Percentiles rank a stretch among this genome's conserved stretches.
phyloP scores from a whole-genome alignment of 2,888 invertebrate genomes.

The Perithous albicinctus region DNA sequence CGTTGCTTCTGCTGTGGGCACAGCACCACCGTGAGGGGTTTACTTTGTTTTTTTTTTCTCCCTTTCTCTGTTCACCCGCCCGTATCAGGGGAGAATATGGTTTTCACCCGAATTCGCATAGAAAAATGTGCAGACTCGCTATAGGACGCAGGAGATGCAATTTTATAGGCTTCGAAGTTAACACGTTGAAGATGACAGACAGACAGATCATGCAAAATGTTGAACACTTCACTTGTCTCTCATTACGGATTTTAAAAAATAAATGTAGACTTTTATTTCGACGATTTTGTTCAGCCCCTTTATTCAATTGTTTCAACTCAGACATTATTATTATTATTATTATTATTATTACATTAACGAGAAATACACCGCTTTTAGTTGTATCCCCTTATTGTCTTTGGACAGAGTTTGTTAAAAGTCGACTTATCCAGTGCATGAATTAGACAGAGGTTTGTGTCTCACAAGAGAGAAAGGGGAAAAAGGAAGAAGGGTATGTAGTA shows the following conservation, averaged over 20 bases:
- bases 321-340: constrained; percentile 39
- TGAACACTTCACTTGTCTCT: constrained; percentile 17
- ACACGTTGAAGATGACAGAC: constrained; percentile 15
- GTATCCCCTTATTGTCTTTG: constrained; percentile 18
- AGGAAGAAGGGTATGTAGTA: background rate
- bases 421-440: constrained; percentile 56
- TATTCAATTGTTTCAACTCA: constrained; percentile 10
- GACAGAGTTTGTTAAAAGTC: constrained; percentile 59
- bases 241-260: constrained; percentile 35
- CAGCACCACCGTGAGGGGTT: constrained; percentile 59
- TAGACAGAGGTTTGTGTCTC: constrained; percentile 27
- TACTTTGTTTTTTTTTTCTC: constrained; percentile 67
- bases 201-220: constrained; percentile 19
- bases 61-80: constrained; percentile 58
- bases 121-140: constrained; percentile 69
- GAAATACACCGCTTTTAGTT: constrained; percentile 26
- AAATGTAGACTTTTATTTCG: constrained; percentile 47
- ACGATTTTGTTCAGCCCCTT: constrained; percentile 39
- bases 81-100: constrained; percentile 77
- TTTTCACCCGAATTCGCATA: constrained; percentile 79
- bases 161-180: constrained; percentile 79
- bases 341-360: constrained; percentile 46
- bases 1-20: constrained; percentile 50
- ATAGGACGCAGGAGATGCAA: constrained; percentile 74
- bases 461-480: background rate